Percentiles rank a stretch among this genome's conserved stretches.
Evolutionary conservation across 2,888 invertebrate genomes (phyloP).

Genomic region (Drosophila putrida): DNA sequence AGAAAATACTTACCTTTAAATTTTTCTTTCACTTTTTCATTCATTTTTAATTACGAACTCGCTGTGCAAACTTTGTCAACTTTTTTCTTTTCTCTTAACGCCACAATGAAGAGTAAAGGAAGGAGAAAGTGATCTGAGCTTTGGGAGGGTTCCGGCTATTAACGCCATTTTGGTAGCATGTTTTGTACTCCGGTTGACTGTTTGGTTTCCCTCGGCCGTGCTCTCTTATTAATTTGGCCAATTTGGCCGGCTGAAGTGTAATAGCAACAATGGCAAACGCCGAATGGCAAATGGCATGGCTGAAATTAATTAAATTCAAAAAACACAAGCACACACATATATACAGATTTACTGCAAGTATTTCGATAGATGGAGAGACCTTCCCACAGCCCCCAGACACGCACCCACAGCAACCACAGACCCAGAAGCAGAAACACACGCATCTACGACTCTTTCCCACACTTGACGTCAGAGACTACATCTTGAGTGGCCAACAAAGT

Average conservation of each 20-base stretch:
- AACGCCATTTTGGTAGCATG: constrained; percentile 53
- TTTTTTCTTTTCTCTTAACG: constrained; percentile 26
- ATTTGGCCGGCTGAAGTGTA: constrained; percentile 65
- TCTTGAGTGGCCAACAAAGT: constrained; percentile 1
- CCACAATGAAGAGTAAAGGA: not conserved
- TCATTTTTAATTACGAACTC: constrained; percentile 54
- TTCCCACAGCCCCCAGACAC: constrained; percentile 56
- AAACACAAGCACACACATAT: constrained; percentile 29
- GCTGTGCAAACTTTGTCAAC: constrained; percentile 54
- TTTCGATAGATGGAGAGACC: constrained; percentile 16
- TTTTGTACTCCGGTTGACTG: constrained; percentile 36
- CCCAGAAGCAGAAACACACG: constrained; percentile 7
- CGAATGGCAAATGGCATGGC: constrained; percentile 49
- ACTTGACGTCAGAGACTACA: constrained; percentile 32
- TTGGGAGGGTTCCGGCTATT: constrained; percentile 58
- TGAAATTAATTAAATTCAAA: constrained; percentile 68
- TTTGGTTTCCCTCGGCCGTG: constrained; percentile 50
- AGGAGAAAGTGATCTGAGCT: not conserved
- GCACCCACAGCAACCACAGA: constrained; percentile 49
- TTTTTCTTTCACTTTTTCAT: not conserved
- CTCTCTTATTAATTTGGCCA: constrained; percentile 69
- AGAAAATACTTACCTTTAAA: not conserved
- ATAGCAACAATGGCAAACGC: constrained; percentile 36
- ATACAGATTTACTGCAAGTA: constrained; percentile 2
- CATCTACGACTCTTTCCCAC: constrained; percentile 49